Percentiles rank a stretch among this genome's conserved stretches.
These are phyloP conservation scores for Thripadectes ignobilis DNA, from an alignment of 2,797 vertebrate species.

Conservation along the genomic window DNA sequence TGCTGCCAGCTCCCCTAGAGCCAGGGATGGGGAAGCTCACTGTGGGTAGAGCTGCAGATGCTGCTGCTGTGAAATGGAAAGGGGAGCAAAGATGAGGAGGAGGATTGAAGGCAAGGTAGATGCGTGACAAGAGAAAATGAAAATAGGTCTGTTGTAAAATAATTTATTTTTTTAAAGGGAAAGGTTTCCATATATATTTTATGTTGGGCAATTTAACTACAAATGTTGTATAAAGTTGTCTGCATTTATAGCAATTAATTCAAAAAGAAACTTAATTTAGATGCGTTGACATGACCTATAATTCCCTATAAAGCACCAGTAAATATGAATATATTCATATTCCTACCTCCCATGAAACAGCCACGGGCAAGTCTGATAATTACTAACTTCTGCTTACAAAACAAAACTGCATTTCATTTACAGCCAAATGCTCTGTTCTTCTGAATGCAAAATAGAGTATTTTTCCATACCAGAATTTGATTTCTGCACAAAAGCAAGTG, in stretches of 20 bases:
- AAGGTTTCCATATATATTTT: background rate
- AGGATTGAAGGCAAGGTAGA: background rate
- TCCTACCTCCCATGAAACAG: background rate
- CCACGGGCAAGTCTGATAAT: background rate
- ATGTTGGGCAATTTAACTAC: background rate
- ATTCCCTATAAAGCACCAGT: background rate
- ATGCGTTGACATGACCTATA: background rate
- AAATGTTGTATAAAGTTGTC: background rate
- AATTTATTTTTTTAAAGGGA: background rate
- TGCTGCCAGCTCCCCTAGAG: background rate
- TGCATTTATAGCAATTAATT: background rate
- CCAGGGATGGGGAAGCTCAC: background rate
- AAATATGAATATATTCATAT: constrained; percentile 8
- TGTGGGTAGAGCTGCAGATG: background rate
- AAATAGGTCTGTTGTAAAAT: background rate
- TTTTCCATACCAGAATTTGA: constrained; percentile 10
- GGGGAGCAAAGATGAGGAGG: background rate
- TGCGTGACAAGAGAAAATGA: background rate
- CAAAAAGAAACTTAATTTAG: background rate
- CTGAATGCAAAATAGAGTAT: background rate
- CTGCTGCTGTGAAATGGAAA: background rate
- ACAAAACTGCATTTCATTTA: constrained; percentile 28
- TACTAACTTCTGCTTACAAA: constrained; percentile 30
- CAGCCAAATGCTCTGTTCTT: background rate
- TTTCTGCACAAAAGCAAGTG: background rate